Evolutionary conservation across 2,113 vertebrate genomes (phyloP).

Genomic region (Pterocles orientalis): DNA sequence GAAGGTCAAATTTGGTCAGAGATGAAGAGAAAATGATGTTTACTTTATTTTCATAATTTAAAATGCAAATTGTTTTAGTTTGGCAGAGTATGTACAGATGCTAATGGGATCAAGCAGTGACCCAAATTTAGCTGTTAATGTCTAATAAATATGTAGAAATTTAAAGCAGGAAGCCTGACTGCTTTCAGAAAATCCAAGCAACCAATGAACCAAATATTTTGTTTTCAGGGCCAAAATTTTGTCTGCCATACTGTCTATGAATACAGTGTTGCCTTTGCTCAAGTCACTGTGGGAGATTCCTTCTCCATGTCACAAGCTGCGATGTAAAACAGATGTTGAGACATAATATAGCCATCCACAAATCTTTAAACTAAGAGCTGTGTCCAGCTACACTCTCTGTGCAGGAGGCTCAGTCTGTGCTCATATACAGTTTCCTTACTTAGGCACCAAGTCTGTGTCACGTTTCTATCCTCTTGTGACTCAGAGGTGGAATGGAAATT

Average conservation of each 20-base stretch:
- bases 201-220: neutral
- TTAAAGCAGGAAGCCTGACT: neutral
- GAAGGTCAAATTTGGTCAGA: neutral
- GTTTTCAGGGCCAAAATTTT: neutral
- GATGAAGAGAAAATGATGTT: neutral
- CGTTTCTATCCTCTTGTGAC: neutral
- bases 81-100: neutral
- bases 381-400: neutral
- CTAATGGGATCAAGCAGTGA: neutral
- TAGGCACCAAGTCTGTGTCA: neutral
- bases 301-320: neutral
- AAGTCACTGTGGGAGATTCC: neutral
- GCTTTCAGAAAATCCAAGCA: neutral
- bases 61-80: neutral
- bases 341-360: constrained; percentile 2
- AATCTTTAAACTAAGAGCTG: constrained; percentile 15
- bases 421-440: neutral
- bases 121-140: neutral
- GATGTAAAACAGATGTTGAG: constrained; percentile 52
- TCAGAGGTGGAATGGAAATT: neutral
- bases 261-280: neutral
- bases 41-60: neutral
- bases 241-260: neutral
- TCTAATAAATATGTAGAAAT: neutral
- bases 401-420: neutral